A percentile compares a stretch with the other conserved stretches of the same genome.
phyloP scores from a whole-genome alignment of 1,140 invertebrate species.

The Acromyrmex charruanus region DNA sequence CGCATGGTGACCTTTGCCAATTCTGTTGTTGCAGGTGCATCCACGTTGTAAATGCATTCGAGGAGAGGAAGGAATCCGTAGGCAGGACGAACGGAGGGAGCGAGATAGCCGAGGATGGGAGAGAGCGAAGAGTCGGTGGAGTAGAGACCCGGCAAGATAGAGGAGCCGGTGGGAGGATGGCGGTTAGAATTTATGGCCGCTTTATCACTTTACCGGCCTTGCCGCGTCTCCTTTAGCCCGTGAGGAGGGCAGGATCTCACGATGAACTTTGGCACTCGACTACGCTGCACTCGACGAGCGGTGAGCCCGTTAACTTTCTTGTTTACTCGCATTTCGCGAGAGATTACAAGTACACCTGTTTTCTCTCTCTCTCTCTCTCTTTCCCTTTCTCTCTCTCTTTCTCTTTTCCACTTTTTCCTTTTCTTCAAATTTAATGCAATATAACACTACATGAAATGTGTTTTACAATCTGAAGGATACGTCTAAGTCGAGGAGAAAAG shows the following conservation, averaged over 20 bases:
- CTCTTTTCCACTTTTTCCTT: background rate
- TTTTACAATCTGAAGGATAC: background rate
- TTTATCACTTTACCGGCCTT: constrained; percentile 87
- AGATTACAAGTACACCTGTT: constrained; percentile 84
- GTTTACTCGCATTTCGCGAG: constrained; percentile 82
- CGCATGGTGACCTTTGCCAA: constrained; percentile 75
- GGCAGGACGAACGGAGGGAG: constrained; percentile 63
- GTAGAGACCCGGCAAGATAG: constrained; percentile 65
- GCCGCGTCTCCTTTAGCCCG: constrained; percentile 82
- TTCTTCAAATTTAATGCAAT: constrained; percentile 15
- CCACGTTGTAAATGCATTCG: constrained; percentile 65
- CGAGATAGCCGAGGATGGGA: constrained; percentile 47
- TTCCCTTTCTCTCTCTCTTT: constrained; percentile 1
- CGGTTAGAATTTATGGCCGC: constrained; percentile 86
- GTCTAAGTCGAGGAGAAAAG: background rate
- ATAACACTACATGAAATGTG: background rate
- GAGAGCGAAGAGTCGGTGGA: constrained; percentile 57
- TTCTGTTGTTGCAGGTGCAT: constrained; percentile 79
- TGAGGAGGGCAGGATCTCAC: constrained; percentile 83
- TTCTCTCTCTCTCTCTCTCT: constrained; percentile 70
- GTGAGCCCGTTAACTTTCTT: constrained; percentile 83
- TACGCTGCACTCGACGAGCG: constrained; percentile 81
- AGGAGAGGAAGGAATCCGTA: constrained; percentile 50
- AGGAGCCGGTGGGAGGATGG: constrained; percentile 78
- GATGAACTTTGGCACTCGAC: constrained; percentile 86